These are phyloP conservation scores for Patiria pectinifera DNA, from an alignment of 53 echinoderm and acorn worm genomes.

Conservation along the genomic window DNA sequence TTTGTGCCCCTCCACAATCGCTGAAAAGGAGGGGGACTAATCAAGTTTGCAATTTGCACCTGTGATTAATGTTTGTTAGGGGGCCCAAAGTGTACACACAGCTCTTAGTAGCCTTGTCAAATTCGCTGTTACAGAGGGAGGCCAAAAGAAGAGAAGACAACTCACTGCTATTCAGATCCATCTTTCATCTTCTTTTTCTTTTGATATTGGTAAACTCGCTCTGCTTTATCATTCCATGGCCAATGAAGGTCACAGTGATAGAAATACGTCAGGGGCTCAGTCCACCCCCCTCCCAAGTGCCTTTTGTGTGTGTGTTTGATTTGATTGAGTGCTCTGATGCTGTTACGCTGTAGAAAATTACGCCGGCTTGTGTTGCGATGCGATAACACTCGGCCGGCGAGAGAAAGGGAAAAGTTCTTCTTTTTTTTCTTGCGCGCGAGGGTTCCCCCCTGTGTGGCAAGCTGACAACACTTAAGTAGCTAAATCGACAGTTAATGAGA, in stretches of 20 bases:
- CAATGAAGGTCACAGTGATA: slow-evolving; percentile 52
- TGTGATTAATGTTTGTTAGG: slow-evolving; percentile 47
- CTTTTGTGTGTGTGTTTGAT: slow-evolving; percentile 63
- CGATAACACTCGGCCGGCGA: slow-evolving; percentile 35
- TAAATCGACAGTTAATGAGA: slow-evolving; percentile 60
- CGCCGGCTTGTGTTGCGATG: slow-evolving; percentile 32
- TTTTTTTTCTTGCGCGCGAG: background rate
- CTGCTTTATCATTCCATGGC: background rate
- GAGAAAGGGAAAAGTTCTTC: slow-evolving; percentile 13
- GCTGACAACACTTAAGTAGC: slow-evolving; percentile 54
- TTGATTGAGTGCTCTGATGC: slow-evolving; percentile 58
- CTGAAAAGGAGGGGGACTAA: slow-evolving; percentile 19
- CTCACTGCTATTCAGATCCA: slow-evolving; percentile 33
- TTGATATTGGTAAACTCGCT: background rate
- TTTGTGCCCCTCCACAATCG: slow-evolving; percentile 29
- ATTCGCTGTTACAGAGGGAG: slow-evolving; percentile 25
- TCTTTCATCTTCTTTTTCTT: background rate
- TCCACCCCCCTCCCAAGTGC: background rate
- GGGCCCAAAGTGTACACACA: slow-evolving; percentile 48
- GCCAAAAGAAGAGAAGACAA: background rate
- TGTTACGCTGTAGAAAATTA: slow-evolving; percentile 42
- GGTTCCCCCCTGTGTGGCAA: background rate
- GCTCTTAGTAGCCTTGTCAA: slow-evolving; percentile 54
- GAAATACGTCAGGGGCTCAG: slow-evolving; percentile 48
- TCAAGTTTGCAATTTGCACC: slow-evolving; percentile 65